Conservation (phyloP, 2,888 invertebrate genomes). For the Chrysotoxum bicinctum region DNA sequence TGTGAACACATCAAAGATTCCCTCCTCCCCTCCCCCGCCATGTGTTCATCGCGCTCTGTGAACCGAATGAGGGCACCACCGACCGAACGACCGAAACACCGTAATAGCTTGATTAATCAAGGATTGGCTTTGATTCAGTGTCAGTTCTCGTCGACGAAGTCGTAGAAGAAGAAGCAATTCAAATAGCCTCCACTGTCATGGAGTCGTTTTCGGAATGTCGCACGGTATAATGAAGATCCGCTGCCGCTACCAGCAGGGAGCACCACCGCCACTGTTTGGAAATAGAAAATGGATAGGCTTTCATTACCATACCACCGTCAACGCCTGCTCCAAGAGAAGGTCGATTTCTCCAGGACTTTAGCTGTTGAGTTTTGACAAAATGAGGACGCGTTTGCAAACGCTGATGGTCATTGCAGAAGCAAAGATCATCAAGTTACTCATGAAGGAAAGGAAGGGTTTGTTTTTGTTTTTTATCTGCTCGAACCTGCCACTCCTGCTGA, state of each 20-base stretch:
- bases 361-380: neutral
- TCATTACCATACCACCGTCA: slow-evolving; percentile 69
- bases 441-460: neutral
- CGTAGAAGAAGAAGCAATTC: slow-evolving; percentile 18
- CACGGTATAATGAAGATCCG: slow-evolving; percentile 66
- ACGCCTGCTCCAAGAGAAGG: neutral
- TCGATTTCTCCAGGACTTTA: slow-evolving; percentile 2
- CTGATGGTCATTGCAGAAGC: neutral
- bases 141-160: slow-evolving; percentile 32
- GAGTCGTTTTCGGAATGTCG: slow-evolving; percentile 65
- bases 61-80: slow-evolving; percentile 20
- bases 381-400: neutral
- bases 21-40: neutral
- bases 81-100: slow-evolving; percentile 20
- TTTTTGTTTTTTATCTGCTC: neutral
- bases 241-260: slow-evolving; percentile 10
- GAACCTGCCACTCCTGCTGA: neutral
- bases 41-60: neutral
- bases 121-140: slow-evolving; percentile 64
- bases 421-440: neutral
- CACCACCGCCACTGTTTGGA: slow-evolving; percentile 51
- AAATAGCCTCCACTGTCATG: slow-evolving; percentile 35
- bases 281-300: slow-evolving; percentile 59
- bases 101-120: slow-evolving; percentile 70
- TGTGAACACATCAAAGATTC: slow-evolving; percentile 14